phyloP scores from a whole-genome alignment of 2,113 vertebrate species.

The Crotalus helleri region DNA sequence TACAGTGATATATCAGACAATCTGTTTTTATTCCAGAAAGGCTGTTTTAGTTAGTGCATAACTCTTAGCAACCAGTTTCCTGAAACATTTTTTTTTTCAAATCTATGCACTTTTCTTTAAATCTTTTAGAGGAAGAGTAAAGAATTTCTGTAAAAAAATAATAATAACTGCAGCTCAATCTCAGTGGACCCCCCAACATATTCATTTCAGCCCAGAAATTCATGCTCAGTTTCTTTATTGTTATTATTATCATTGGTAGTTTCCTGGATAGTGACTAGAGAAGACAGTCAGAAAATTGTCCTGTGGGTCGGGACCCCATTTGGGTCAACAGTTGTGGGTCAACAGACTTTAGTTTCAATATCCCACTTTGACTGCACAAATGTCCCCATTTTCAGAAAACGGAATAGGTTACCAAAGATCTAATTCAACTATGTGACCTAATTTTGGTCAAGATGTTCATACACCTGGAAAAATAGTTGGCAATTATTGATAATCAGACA shows the following conservation, averaged over 20 bases:
- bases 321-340: background rate
- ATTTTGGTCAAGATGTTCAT: background rate
- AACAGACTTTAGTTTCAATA: background rate
- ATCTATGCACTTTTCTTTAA: background rate
- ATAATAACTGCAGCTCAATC: background rate
- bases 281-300: background rate
- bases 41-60: background rate
- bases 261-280: background rate
- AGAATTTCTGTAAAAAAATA: background rate
- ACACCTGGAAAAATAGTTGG: background rate
- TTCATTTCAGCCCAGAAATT: background rate
- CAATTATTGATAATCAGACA: background rate
- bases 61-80: background rate
- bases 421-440: background rate
- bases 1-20: background rate
- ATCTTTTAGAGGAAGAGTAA: background rate
- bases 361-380: background rate
- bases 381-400: background rate
- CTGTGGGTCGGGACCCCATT: too few relatives aligned
- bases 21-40: background rate
- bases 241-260: background rate
- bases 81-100: background rate
- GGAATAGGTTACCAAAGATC: background rate
- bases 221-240: background rate
- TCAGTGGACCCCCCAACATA: background rate